These are phyloP conservation scores for Cylindroiulus punctatus DNA, from an alignment of 2,888 invertebrate species.

Conservation along the genomic window DNA sequence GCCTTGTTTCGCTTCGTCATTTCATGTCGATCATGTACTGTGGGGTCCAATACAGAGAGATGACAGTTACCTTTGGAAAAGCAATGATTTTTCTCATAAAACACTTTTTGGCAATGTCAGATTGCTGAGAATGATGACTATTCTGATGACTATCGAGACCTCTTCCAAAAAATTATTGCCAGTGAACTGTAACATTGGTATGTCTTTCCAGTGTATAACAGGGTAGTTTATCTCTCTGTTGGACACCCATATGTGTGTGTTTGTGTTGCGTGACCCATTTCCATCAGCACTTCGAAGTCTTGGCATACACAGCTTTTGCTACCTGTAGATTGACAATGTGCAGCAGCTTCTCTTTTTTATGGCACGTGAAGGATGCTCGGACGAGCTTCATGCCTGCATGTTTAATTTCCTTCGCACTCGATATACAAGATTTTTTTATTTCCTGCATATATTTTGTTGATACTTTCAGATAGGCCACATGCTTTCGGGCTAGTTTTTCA, in stretches of 20 bases:
- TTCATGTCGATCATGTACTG: conserved; percentile 1
- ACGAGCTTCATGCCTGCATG: background rate
- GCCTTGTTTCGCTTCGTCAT: conserved; percentile 8
- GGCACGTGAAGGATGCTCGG: background rate
- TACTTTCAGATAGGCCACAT: background rate
- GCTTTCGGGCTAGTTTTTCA: background rate
- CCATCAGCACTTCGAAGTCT: conserved; percentile 33
- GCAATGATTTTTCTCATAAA: too few species aligned
- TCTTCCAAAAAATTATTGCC: background rate
- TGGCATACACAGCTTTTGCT: conserved; percentile 33
- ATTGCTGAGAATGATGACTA: background rate
- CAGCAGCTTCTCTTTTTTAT: conserved; percentile 32
- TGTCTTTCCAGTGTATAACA: background rate
- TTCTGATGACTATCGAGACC: background rate
- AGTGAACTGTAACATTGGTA: background rate
- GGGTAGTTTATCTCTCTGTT: background rate
- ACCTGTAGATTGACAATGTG: conserved; percentile 40
- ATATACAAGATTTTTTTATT: background rate
- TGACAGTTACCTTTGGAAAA: background rate
- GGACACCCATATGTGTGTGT: conserved; percentile 2
- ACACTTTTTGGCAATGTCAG: background rate
- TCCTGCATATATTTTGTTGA: conserved; percentile 17
- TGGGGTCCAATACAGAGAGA: background rate
- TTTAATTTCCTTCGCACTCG: conserved; percentile 22
- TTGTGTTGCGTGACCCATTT: background rate